Conservation (phyloP, 2,797 vertebrate species). For the Acomys russatus region DNA sequence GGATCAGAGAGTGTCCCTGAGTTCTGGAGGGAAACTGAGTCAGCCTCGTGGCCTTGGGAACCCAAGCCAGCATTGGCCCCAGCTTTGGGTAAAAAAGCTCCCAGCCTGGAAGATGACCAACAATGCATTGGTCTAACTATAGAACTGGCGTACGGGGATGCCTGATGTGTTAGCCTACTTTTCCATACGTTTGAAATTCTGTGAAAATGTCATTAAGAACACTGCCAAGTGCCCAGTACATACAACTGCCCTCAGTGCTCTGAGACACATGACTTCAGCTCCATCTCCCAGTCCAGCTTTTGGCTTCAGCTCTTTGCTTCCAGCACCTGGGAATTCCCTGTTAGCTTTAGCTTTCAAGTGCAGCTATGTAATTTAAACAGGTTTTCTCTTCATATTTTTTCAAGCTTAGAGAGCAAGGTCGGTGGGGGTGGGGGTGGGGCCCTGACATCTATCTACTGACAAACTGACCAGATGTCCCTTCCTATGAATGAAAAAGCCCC, state of each 20-base stretch:
- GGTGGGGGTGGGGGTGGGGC: not conserved
- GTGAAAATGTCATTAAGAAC: not conserved
- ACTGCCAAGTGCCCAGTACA: not conserved
- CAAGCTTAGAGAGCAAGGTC: not conserved
- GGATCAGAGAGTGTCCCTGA: not conserved
- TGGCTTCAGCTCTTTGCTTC: not conserved
- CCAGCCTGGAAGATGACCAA: not conserved
- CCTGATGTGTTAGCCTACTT: not conserved
- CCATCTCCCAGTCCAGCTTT: not conserved
- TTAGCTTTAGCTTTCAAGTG: slow-evolving; percentile 47
- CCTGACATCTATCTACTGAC: slow-evolving; percentile 2
- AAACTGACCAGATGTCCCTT: not conserved
- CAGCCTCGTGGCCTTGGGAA: not conserved
- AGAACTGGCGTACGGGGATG: not conserved
- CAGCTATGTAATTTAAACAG: slow-evolving; percentile 46
- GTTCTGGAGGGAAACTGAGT: not conserved
- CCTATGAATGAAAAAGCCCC: slow-evolving; percentile 21
- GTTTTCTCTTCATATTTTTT: slow-evolving; percentile 40
- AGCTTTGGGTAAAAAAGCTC: not conserved
- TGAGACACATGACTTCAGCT: not conserved
- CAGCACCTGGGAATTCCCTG: slow-evolving; percentile 66
- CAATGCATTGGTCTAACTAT: not conserved
- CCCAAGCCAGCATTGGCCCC: not conserved
- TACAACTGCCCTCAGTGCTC: not conserved
- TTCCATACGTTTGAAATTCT: not conserved